phyloP scores from a whole-genome alignment of 2,797 vertebrate species.

The Molothrus aeneus region DNA sequence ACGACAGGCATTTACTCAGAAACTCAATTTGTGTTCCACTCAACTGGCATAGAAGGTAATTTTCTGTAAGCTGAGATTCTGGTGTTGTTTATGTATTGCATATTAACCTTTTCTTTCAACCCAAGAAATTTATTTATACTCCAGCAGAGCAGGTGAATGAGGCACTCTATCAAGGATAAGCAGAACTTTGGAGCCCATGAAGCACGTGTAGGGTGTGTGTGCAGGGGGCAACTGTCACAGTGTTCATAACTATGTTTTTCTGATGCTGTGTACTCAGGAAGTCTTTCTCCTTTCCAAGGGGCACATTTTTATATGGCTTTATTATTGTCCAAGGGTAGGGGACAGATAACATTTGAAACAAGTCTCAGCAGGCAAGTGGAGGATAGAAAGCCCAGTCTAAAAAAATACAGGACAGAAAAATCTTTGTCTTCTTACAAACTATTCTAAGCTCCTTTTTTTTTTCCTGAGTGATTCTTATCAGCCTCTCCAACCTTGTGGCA shows the following conservation, averaged over 20 bases:
- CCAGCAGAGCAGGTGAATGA: neutral
- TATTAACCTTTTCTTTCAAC: constrained; percentile 34
- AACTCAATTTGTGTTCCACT: neutral
- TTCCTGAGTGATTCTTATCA: neutral
- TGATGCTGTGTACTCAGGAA: neutral
- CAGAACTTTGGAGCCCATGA: neutral
- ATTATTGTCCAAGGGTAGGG: neutral
- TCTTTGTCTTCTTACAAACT: neutral
- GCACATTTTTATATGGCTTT: neutral
- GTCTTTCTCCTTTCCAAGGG: neutral
- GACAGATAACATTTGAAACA: neutral
- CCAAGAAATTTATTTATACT: neutral
- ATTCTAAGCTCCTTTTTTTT: neutral
- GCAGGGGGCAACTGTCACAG: neutral
- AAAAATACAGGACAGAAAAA: neutral
- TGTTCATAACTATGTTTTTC: neutral
- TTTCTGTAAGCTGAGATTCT: neutral
- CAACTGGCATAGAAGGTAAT: neutral
- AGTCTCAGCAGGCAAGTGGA: neutral
- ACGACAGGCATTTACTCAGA: neutral
- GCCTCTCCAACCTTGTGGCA: neutral
- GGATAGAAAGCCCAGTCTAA: neutral
- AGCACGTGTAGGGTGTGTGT: fast-evolving
- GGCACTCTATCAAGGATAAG: neutral
- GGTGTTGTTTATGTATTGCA: neutral